Base-by-base conservation (phyloP, 2,797 vertebrate genomes). In the Eulemur mongoz region DNA sequence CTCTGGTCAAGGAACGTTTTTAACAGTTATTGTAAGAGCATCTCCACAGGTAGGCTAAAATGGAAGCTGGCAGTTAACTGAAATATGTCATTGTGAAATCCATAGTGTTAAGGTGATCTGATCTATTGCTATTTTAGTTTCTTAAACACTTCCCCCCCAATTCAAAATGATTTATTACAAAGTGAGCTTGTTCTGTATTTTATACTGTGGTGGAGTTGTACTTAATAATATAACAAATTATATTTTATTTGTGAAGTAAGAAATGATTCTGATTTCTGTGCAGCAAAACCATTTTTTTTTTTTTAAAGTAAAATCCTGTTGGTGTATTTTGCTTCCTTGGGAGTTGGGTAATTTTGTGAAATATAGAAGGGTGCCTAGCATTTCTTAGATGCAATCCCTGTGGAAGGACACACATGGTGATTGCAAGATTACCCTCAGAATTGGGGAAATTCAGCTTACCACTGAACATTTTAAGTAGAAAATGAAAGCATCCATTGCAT, bases 401-500 rank as follows among this genome's bases (percentile, higher is more conserved):
- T 65, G 67, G 81, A 87, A 95, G 38, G 35, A 75, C 63, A 75
- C 20, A 59, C 35, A 93, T 0, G 69, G 59, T 5, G 13, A 81
- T 84, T 89, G 59, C 65, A 91, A 85, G 92, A 94, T 92, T 92
- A 95, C 73, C 70, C 76, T 54, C 48, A 88, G 75, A 97, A 88
- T 3, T 90, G 52, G 92, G 50, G 38, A 92, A 91, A 86, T 93
- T 94, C 59, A 90, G 52, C 69, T 96, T 45, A 48, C 63, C 61
- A 48, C 65, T 72, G 80, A 97, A 92, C 50, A 92, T 94, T 95
- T 97, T 94, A 96, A 97, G 50, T 90, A 85, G 97, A 96, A 97
- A 94, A 85, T 59, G 80, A 96, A 92, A 93, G 83, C 61, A 88
- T 73, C 78, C 22, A 75, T 69, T 88, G 67, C 81, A 81, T 96